Percentiles rank a stretch among this genome's conserved stretches.
phyloP scores from a whole-genome alignment of 2,113 vertebrate species.

The Okapia johnstoni region DNA sequence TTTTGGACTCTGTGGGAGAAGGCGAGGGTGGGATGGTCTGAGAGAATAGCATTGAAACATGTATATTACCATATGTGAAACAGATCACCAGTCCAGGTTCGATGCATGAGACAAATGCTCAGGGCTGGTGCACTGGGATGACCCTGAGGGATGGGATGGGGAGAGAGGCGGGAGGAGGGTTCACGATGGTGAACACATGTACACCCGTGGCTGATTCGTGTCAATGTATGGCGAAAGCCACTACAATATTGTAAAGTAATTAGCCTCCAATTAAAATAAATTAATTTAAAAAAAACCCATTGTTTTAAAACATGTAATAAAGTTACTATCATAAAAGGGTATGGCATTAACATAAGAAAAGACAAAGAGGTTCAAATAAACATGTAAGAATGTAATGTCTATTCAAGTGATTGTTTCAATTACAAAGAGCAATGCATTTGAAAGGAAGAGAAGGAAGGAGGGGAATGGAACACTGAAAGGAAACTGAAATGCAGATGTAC shows the following conservation, averaged over 20 bases:
- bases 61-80: neutral
- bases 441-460: neutral
- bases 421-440: neutral
- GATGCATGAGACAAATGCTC: neutral
- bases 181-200: neutral
- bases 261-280: neutral
- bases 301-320: neutral
- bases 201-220: neutral
- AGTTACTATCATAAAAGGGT: neutral
- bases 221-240: neutral
- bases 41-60: neutral
- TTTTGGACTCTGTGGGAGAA: neutral
- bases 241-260: neutral
- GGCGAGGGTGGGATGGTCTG: neutral
- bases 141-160: neutral
- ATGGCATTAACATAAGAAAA: neutral
- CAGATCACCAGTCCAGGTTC: neutral
- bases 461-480: neutral
- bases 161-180: rapidly evolving
- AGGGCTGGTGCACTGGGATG: neutral
- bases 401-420: neutral
- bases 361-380: neutral
- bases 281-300: neutral
- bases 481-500: neutral
- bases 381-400: neutral